Evolutionary conservation across 2,797 vertebrate genomes (phyloP).

Genomic region (Lepidocolaptes lacrymiger): DNA sequence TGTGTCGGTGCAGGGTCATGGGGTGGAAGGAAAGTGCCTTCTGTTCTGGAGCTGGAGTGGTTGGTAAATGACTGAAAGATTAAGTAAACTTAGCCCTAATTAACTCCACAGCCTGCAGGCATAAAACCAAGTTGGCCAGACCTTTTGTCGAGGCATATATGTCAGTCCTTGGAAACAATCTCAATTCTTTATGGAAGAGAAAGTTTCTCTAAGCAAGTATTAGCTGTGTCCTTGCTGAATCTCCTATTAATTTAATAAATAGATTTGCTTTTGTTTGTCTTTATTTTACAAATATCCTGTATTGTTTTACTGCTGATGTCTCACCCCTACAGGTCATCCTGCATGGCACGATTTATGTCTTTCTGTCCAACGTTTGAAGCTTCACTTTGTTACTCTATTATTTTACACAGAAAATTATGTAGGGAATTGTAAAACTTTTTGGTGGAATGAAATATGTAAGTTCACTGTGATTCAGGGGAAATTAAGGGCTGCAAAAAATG

Average conservation of each 20-base stretch:
- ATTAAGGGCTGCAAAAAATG: background rate
- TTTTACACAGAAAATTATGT: background rate
- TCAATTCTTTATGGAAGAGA: background rate
- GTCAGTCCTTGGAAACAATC: background rate
- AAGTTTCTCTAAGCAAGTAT: background rate
- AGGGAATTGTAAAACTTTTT: background rate
- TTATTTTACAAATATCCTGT: background rate
- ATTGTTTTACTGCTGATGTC: background rate
- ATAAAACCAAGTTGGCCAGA: background rate
- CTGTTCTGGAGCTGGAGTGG: background rate
- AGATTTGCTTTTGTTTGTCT: background rate
- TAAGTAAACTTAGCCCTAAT: background rate
- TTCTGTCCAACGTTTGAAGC: background rate
- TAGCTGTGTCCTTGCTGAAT: background rate
- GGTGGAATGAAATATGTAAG: background rate
- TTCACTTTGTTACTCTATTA: background rate
- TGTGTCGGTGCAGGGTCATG: rapidly evolving
- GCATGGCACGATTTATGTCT: background rate
- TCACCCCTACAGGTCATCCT: background rate
- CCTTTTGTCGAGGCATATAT: background rate
- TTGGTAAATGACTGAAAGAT: conserved; percentile 12
- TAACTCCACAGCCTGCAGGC: background rate
- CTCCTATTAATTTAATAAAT: background rate
- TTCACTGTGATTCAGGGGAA: background rate
- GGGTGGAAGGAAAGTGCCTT: background rate